These are phyloP conservation scores for Esox niger DNA, from an alignment of 2,113 vertebrate species.

Conservation along the genomic window DNA sequence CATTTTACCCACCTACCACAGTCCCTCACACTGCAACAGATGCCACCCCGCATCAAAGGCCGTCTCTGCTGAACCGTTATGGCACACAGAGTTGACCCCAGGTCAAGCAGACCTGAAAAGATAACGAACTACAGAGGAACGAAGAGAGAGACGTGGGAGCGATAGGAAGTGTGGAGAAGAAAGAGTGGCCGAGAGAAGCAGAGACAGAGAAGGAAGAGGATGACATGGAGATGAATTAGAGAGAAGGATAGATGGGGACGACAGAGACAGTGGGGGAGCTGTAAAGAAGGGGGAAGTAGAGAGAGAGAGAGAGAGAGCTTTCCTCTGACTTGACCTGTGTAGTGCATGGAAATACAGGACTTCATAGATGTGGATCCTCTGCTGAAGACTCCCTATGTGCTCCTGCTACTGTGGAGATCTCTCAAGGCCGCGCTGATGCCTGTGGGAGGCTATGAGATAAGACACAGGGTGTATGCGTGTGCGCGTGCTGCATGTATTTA, in stretches of 20 bases:
- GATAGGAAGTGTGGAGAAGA: no score
- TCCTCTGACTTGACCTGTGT: constrained; percentile 14
- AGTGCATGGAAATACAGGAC: constrained; percentile 39
- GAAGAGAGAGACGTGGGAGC: background rate
- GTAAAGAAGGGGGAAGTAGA: background rate
- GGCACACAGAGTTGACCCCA: constrained; percentile 22
- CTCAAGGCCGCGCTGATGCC: constrained; percentile 10
- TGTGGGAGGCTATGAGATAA: background rate
- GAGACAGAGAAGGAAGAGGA: constrained; percentile 3
- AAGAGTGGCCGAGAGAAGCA: background rate
- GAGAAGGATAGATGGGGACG: background rate
- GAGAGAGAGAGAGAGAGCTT: background rate
- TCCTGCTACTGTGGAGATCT: constrained; percentile 28
- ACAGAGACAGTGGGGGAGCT: no score
- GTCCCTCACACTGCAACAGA: background rate
- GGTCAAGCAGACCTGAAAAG: constrained; percentile 5
- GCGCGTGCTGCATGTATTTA: background rate
- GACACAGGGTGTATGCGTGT: constrained; percentile 4
- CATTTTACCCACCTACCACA: background rate
- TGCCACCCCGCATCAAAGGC: background rate
- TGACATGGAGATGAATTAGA: background rate
- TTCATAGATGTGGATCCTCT: constrained; percentile 26
- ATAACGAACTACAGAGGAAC: background rate
- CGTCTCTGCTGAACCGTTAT: constrained; percentile 4
- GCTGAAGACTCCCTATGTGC: constrained; percentile 17